Base-by-base conservation (phyloP, 2,888 invertebrate genomes). In the Limulus polyphemus region DNA sequence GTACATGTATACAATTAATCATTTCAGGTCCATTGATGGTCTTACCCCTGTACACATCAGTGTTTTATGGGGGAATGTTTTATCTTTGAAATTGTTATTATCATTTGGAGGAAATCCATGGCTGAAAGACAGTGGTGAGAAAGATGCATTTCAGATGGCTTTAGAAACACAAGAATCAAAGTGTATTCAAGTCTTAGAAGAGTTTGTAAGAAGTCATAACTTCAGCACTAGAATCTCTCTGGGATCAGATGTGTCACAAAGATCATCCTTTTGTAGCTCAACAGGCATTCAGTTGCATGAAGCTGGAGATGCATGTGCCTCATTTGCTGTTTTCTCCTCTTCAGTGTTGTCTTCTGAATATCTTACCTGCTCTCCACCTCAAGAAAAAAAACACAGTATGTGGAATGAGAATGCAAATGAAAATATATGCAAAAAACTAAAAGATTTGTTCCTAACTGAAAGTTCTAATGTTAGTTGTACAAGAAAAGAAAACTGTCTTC, bases 21-120 rank as follows among this genome's bases (percentile, higher is more conserved):
- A 32, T 56, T n/a, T 56, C 54, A 67, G 67, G 13, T 61, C 67
- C 11, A 17, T 52, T 58, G 62, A 63, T 52, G 61, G 63, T 14
- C 52, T 68, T 11, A 68, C 68, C 1, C 65, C 68, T 14, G 65
- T 65, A n/a, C 69, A 69, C 57, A 65, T 69, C 57, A 62, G 65
- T 52, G 59, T 65, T 10, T 62, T 66, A 60, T 69, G 68, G 68
- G 55, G 61, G 13, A 58, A 65, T 56, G 56, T 61, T 16, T 48
- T 14, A n/a, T 57, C 61, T 47, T 59, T 69, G 14, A 57, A 68
- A 59, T 56, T 59, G 48, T 63, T 69, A 32, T 52, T 69, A 11
- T 50, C 64, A 47, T 51, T 49, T 58, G 62, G 61, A 4, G 61
- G 62, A 11, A 61, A 69, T 60, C 65, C 67, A 17, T 67, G 65